These are phyloP conservation scores for Euphonia xanthogaster DNA, from an alignment of 2,797 vertebrate genomes.

Conservation along the genomic window DNA sequence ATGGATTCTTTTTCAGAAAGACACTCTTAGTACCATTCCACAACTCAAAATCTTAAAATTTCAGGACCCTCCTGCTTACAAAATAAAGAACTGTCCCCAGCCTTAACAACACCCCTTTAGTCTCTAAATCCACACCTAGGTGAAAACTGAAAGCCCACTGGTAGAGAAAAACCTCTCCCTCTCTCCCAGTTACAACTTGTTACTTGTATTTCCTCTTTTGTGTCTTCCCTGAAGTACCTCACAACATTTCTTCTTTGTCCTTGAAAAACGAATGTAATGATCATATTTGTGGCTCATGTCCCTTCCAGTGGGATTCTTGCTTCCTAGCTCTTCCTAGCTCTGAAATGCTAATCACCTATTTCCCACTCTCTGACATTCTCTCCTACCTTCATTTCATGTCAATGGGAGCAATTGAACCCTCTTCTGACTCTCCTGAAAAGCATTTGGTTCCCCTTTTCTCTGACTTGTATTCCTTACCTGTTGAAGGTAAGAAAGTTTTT, in stretches of 20 bases:
- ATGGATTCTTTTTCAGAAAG: not conserved
- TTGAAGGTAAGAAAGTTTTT: not conserved
- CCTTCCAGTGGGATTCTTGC: not conserved
- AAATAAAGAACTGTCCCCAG: not conserved
- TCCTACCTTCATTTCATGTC: not conserved
- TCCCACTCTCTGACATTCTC: not conserved
- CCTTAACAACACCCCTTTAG: fast-evolving
- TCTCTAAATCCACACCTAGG: not conserved
- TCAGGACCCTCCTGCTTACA: not conserved
- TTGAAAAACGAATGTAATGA: not conserved
- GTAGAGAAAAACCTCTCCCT: not conserved
- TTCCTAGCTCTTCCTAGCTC: not conserved
- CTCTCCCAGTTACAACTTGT: not conserved
- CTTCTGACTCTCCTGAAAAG: not conserved
- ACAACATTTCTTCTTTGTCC: not conserved
- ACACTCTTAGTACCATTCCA: not conserved
- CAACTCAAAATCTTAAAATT: not conserved
- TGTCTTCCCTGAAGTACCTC: not conserved
- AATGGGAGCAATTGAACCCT: not conserved
- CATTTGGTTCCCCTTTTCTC: not conserved
- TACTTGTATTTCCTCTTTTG: not conserved
- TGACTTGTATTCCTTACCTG: not conserved
- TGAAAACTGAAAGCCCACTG: not conserved
- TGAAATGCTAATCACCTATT: not conserved
- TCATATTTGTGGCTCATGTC: not conserved